Evolutionary conservation across 2,797 vertebrate species (phyloP), one percentile per base, ranked within the genome.

Genomic region (Hydrocynus forskahlii): DNA sequence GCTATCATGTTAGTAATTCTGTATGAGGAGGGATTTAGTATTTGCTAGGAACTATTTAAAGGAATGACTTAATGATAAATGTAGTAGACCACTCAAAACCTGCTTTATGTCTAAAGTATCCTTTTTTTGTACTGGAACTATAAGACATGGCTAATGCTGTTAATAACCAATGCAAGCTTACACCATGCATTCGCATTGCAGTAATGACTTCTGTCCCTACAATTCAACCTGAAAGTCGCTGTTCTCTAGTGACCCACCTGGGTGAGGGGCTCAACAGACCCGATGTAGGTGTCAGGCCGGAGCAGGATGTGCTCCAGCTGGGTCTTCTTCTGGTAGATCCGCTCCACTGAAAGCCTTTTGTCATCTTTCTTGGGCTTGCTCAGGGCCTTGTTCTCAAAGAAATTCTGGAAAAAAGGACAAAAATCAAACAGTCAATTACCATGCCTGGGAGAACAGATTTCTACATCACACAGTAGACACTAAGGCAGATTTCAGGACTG

Each of bases 251-350:
- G 12, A n/a, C 8, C 12, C 72, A 98, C 98, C 92, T 99, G 98
- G 0, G 96, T 97, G 83, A 98, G 93, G 3, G 95, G 92, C 90
- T 99, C 97, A 84, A 99, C 96, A 2, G 98, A 99, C 70, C 98
- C 98, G 38, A 99, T 96, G 91, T 99, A 99, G 75, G 97, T 96
- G 92, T 99, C 98, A 0, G 98, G 98, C 75, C 98, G 95, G 88
- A 99, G 98, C 94, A 99, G 91, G 87, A 99, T 99, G 87, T 99
- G 98, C 94, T 99, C 98, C 92, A 99, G 85, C 86, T 99, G 98
- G 0, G 97, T 97, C 91, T 99, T 99, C 92, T 99, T 99, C 90
- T 99, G 98, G 88, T 99, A 99, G 90, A 99, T 97, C 79, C 96
- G 95, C 91, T 99, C 98, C 85, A 99, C 93, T 0, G 97, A 95